These are phyloP conservation scores for Phoxinus phoxinus DNA, from an alignment of 2,113 vertebrate species.

Conservation along the genomic window DNA sequence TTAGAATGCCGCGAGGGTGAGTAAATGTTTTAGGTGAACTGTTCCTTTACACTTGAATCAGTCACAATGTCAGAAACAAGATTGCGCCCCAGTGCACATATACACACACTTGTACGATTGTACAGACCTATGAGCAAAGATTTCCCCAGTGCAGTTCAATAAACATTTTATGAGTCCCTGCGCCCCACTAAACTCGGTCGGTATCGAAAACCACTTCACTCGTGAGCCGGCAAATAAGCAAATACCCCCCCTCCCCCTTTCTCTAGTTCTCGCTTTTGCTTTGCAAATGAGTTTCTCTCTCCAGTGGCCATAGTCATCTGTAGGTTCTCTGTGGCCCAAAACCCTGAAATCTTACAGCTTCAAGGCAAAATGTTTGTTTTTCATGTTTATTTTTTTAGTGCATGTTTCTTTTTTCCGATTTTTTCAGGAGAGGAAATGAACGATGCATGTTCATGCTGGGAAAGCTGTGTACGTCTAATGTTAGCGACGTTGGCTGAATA, in stretches of 20 bases:
- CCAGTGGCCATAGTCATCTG: slow-evolving; percentile 22
- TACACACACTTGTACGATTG: slow-evolving; percentile 25
- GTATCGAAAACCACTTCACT: slow-evolving; percentile 34
- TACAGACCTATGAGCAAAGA: slow-evolving; percentile 28
- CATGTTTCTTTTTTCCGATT: slow-evolving; percentile 38
- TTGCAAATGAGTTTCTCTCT: slow-evolving; percentile 31
- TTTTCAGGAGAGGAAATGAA: slow-evolving; percentile 61
- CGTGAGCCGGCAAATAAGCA: slow-evolving; percentile 25
- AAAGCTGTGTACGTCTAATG: slow-evolving; percentile 40
- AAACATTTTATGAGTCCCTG: slow-evolving; percentile 34
- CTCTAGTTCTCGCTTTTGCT: slow-evolving; percentile 14
- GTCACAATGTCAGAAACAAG: slow-evolving; percentile 13
- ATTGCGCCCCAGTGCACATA: slow-evolving; percentile 6
- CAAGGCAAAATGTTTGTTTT: slow-evolving; percentile 66
- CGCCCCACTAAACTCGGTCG: slow-evolving; percentile 24
- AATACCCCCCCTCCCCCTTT: slow-evolving; percentile 4
- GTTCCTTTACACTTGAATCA: background rate
- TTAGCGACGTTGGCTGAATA: background rate
- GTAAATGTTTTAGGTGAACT: background rate
- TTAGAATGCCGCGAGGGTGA: background rate
- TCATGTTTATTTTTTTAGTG: slow-evolving; percentile 58
- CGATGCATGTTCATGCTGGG: slow-evolving; percentile 45
- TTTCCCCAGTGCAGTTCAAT: slow-evolving; percentile 33
- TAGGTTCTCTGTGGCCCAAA: slow-evolving; percentile 47
- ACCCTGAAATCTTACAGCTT: slow-evolving; percentile 55